phyloP scores from a whole-genome alignment of 2,888 invertebrate genomes.

The Cataglyphis cursor region DNA sequence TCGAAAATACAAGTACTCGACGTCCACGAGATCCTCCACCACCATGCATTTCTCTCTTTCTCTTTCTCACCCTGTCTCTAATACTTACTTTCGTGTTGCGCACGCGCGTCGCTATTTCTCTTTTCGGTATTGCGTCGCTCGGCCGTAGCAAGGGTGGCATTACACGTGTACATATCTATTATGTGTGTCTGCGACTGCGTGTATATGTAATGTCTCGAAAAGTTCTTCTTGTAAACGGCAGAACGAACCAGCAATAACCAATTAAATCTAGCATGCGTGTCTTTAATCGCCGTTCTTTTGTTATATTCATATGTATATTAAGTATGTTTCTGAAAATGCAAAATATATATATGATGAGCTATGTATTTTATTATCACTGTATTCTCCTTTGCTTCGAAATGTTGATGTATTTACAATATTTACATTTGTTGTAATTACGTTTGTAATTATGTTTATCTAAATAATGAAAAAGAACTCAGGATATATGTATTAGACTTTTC shows the following conservation, averaged over 20 bases:
- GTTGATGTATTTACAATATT: neutral
- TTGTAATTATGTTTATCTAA: neutral
- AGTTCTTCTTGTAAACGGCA: neutral
- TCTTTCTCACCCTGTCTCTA: slow-evolving; percentile 8
- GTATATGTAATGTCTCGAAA: slow-evolving; percentile 43
- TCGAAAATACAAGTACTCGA: slow-evolving; percentile 63
- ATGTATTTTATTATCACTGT: neutral
- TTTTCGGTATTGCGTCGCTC: slow-evolving; percentile 8
- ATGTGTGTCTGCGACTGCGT: slow-evolving; percentile 34
- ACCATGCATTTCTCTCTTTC: slow-evolving; percentile 16
- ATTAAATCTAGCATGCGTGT: slow-evolving; percentile 52
- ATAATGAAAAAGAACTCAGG: neutral
- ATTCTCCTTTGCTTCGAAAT: neutral
- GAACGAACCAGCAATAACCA: slow-evolving; percentile 36
- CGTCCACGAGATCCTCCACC: slow-evolving; percentile 59
- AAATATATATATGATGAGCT: slow-evolving; percentile 17
- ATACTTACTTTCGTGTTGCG: slow-evolving; percentile 22
- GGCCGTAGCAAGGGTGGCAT: slow-evolving; percentile 48
- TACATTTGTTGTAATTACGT: too few species aligned
- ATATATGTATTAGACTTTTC: neutral
- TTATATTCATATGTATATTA: too few species aligned
- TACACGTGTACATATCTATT: slow-evolving; percentile 55
- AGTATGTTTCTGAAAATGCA: slow-evolving; percentile 8
- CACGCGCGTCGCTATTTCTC: slow-evolving; percentile 50
- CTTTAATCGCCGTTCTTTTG: slow-evolving; percentile 44